Evolutionary conservation across 2,888 invertebrate genomes (phyloP), one percentile per base, ranked within the genome.

Genomic region (Metopia argyrocephala): DNA sequence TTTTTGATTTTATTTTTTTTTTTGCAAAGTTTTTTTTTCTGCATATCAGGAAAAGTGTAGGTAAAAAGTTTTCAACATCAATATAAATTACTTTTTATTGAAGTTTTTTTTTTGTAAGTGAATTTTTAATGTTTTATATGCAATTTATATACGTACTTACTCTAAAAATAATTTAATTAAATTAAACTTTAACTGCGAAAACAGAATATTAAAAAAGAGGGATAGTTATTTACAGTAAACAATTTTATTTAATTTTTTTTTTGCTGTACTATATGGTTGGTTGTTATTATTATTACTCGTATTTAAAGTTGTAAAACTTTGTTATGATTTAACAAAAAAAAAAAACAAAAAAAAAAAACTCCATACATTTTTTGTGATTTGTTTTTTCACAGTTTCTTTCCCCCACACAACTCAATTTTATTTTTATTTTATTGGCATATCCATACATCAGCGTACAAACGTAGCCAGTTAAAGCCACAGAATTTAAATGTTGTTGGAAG

Each of bases 31-130:
- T 28, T 45, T 31, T 79, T 56, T 68, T 46, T 12, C 23, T 74
- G 6, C 21, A 65, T 50, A 57, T 74, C 45, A 70, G 65, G 38
- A 64, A 31, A 31, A 25, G n/a, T 66, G 46, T 28, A 15, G 18
- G 25, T 70, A n/a, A 74, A 61, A 64, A 73, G 57, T 64, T 80
- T 76, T 68, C 52, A 73, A 80, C 76, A 76, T 80, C 68, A 76
- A 80, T 76, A 76, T 68, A 73, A 80, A 76, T 80, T 76, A 80
- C 69, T 73, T 76, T 64, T 64, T 66, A 15, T 68, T n/a, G n/a
- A n/a, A n/a, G 27, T 57, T 18, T 48, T 3, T 48, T 5, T 46
- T 21, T 38, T 68, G 50, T 69, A 38, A 50, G 18, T 9, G 25
- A 31, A 54, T 70, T 74, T 70, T 68, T 45, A 57, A 70, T 70